phyloP scores from a whole-genome alignment of 2,113 vertebrate genomes.

The Helogale parvula region DNA sequence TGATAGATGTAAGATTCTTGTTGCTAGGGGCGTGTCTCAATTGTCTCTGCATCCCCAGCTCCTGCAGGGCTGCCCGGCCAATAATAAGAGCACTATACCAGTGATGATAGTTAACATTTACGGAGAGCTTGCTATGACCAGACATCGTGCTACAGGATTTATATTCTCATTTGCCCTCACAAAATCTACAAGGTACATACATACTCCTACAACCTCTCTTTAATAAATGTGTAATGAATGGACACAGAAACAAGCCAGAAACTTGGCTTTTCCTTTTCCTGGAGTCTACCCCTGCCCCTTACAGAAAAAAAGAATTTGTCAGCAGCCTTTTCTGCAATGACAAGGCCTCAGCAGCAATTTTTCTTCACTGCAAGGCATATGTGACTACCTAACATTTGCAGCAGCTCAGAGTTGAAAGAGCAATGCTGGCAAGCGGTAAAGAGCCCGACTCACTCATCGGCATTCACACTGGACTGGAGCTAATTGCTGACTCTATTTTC shows the following conservation, averaged over 20 bases:
- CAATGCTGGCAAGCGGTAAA: not conserved
- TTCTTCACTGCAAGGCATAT: constrained; percentile 23
- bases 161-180: not conserved
- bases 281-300: not conserved
- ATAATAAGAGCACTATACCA: not conserved
- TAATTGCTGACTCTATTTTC: not conserved
- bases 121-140: not conserved
- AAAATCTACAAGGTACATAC: not conserved
- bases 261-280: constrained; percentile 30
- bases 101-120: not conserved
- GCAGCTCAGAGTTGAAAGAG: not conserved
- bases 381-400: constrained; percentile 6
- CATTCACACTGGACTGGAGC: not conserved
- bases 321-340: not conserved
- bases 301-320: not conserved
- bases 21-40: not conserved
- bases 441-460: not conserved
- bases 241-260: not conserved
- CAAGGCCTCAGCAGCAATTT: not conserved
- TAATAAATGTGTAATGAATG: not conserved
- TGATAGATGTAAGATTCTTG: not conserved
- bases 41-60: not conserved
- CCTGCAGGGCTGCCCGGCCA: not conserved
- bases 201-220: not conserved
- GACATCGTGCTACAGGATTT: not conserved